Evolutionary conservation across 1,140 invertebrate genomes (phyloP).

Genomic region (Cydia strobilella): DNA sequence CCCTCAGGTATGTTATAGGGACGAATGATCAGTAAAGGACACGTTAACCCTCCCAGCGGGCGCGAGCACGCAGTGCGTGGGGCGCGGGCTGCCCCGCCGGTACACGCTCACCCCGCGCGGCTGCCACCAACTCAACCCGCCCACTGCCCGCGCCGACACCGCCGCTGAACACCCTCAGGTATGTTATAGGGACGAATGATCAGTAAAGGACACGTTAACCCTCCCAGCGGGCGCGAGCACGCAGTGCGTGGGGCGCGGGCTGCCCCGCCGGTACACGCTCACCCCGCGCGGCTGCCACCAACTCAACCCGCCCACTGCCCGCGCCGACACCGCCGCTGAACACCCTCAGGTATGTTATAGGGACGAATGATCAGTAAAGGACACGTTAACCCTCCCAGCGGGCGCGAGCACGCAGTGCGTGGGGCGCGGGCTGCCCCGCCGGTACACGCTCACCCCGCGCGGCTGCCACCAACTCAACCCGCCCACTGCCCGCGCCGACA

Average conservation of each 20-base stretch:
- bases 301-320: conserved; percentile 80
- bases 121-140: conserved; percentile 88
- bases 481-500: too few species aligned
- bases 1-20: conserved; percentile 42
- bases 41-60: conserved; percentile 50
- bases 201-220: conserved; percentile 43
- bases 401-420: conserved; percentile 81
- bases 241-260: conserved; percentile 84
- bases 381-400: conserved; percentile 46
- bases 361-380: conserved; percentile 35
- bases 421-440: too few species aligned
- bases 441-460: too few species aligned
- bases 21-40: conserved; percentile 39
- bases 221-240: conserved; percentile 51
- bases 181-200: conserved; percentile 32
- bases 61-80: conserved; percentile 81
- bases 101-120: conserved; percentile 89
- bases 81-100: conserved; percentile 82
- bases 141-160: conserved; percentile 61
- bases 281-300: conserved; percentile 91
- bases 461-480: too few species aligned
- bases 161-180: conserved; percentile 40
- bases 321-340: conserved; percentile 47
- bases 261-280: conserved; percentile 87
- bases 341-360: conserved; percentile 42